Conservation (phyloP, 2,797 vertebrate species). For the Acomys russatus region DNA sequence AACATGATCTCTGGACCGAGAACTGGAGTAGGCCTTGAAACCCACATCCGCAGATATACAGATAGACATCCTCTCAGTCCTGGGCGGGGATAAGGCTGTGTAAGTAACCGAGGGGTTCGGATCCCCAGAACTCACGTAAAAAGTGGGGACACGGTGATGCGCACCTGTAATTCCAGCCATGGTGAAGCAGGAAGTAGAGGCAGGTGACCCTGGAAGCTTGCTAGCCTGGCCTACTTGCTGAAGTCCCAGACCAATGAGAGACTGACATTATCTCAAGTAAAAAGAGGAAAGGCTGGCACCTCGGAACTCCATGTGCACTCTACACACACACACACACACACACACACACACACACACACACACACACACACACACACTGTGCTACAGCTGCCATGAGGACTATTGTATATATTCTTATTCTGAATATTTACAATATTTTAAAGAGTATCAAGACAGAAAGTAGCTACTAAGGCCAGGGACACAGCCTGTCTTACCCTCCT, state of each 20-base stretch:
- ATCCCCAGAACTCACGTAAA: neutral
- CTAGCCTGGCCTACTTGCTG: neutral
- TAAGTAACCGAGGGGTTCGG: neutral
- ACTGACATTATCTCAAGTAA: neutral
- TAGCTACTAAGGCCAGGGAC: neutral
- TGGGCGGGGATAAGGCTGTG: neutral
- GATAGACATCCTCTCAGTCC: neutral
- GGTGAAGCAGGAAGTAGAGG: neutral
- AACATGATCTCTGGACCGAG: neutral
- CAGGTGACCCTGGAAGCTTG: neutral
- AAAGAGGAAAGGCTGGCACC: neutral
- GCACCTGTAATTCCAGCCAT: neutral
- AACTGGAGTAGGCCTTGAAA: neutral
- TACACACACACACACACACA: neutral
- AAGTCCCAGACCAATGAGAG: neutral
- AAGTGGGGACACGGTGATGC: neutral
- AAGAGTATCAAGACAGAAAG: neutral
- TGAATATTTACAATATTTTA: neutral
- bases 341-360: neutral
- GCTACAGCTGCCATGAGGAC: neutral
- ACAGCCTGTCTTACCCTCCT: neutral
- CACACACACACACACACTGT: no score
- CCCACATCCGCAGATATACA: rapidly evolving
- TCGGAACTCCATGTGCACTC: neutral
- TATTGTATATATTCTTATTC: neutral